These are phyloP conservation scores for Conus canariensis DNA, from an alignment of 2,888 invertebrate species.

Conservation along the genomic window DNA sequence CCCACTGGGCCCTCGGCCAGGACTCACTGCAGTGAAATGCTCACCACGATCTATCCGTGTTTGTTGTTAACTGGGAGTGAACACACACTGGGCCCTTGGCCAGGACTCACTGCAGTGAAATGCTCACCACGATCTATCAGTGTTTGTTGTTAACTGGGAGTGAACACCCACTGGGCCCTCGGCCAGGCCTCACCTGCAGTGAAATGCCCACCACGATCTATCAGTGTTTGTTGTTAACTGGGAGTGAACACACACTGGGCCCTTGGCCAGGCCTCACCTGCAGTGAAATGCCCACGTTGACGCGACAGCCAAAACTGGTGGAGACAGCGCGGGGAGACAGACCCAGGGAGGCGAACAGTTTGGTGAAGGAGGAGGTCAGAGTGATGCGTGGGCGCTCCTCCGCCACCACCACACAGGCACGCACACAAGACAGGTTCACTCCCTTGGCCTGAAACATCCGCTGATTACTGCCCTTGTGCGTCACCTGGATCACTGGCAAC, in stretches of 20 bases:
- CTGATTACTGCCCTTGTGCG: background rate
- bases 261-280: slow-evolving; percentile 81
- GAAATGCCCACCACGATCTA: too few relatives aligned
- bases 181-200: background rate
- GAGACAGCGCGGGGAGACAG: slow-evolving; percentile 97
- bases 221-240: too few relatives aligned
- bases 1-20: too few relatives aligned
- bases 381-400: slow-evolving; percentile 98
- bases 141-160: too few relatives aligned
- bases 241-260: too few relatives aligned
- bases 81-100: too few relatives aligned
- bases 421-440: slow-evolving; percentile 94
- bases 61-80: too few relatives aligned
- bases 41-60: slow-evolving; percentile 81
- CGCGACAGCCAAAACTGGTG: slow-evolving; percentile 98
- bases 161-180: too few relatives aligned
- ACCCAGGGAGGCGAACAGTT: slow-evolving; percentile 95
- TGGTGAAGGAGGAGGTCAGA: slow-evolving; percentile 95
- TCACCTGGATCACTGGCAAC: too few relatives aligned
- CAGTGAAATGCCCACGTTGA: slow-evolving; percentile 98
- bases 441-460: slow-evolving; percentile 77
- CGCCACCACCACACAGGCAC: slow-evolving; percentile 98
- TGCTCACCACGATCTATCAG: slow-evolving; percentile 84
- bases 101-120: slow-evolving; percentile 88
- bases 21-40: slow-evolving; percentile 92